Percentiles rank a stretch among this genome's conserved stretches.
Conservation (phyloP, 1,140 invertebrate species). For the Chrysomallon squamiferum region DNA sequence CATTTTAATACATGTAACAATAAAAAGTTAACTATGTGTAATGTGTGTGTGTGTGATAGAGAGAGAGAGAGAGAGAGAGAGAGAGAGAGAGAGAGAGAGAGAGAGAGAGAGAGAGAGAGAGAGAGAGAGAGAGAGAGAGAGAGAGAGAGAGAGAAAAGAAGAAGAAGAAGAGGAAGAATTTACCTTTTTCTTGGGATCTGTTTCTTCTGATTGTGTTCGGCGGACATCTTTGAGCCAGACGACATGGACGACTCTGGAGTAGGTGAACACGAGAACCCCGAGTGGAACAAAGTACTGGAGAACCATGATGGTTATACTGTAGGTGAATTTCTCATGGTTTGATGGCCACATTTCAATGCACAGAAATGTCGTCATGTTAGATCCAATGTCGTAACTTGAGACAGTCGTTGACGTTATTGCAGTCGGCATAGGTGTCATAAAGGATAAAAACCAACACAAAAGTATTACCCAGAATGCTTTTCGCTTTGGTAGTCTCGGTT, state of each 20-base stretch:
- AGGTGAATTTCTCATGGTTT: constrained; percentile 65
- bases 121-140: too few relatives aligned
- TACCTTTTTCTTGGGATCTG: constrained; percentile 67
- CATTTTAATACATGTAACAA: too few relatives aligned
- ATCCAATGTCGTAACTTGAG: constrained; percentile 5
- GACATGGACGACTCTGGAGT: constrained; percentile 81
- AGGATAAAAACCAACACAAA: constrained; percentile 73
- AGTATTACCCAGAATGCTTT: constrained; percentile 74
- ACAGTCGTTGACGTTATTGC: constrained; percentile 20
- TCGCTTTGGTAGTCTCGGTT: constrained; percentile 76
- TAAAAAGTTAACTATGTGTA: too few relatives aligned
- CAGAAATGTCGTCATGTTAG: constrained; percentile 9
- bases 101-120: too few relatives aligned
- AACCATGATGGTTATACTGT: constrained; percentile 77
- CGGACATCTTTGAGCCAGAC: constrained; percentile 84
- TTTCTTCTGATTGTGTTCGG: constrained; percentile 83
- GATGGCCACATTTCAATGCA: constrained; percentile 27
- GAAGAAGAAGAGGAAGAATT: too few relatives aligned
- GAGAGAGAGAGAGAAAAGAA: too few relatives aligned
- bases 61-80: too few relatives aligned
- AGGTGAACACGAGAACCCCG: constrained; percentile 81
- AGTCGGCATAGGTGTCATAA: constrained; percentile 19
- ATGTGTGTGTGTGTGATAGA: too few relatives aligned
- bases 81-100: too few relatives aligned
- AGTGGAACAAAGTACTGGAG: constrained; percentile 86